A percentile compares a stretch with the other conserved stretches of the same genome.
phyloP scores from a whole-genome alignment of 1,140 invertebrate genomes.

The Drosophila pseudoananassae region DNA sequence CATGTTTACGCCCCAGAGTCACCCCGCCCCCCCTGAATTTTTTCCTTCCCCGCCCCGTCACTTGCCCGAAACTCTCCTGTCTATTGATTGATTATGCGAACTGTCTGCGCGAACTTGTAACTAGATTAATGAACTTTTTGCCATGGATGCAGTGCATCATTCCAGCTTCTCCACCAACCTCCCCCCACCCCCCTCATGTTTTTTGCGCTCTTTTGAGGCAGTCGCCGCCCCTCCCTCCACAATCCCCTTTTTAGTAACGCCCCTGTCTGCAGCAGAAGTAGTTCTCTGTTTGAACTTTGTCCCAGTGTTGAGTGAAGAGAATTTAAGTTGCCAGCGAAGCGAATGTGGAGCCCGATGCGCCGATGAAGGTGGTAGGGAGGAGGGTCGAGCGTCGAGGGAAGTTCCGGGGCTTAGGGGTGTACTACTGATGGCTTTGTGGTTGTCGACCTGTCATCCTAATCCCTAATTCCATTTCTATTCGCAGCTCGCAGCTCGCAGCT shows the following conservation, averaged over 20 bases:
- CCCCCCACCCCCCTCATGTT: background rate
- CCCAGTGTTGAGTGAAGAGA: slow-evolving; percentile 8
- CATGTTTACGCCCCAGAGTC: slow-evolving; percentile 34
- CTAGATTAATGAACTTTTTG: slow-evolving; percentile 83
- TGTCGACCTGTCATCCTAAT: slow-evolving; percentile 17
- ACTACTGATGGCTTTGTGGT: slow-evolving; percentile 28
- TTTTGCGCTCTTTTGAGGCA: background rate
- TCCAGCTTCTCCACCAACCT: background rate
- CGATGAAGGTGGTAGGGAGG: background rate
- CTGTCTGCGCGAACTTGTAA: slow-evolving; percentile 81
- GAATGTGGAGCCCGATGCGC: slow-evolving; percentile 9
- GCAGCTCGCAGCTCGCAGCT: background rate
- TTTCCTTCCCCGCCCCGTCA: background rate
- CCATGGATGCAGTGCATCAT: slow-evolving; percentile 56
- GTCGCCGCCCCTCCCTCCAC: background rate
- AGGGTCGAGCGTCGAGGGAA: background rate
- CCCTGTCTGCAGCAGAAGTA: background rate
- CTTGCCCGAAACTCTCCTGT: slow-evolving; percentile 8
- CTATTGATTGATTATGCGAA: slow-evolving; percentile 83
- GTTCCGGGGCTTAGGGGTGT: background rate
- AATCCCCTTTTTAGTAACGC: background rate
- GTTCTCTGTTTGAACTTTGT: slow-evolving; percentile 4
- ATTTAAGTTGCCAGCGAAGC: slow-evolving; percentile 16
- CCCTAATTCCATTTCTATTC: slow-evolving; percentile 11
- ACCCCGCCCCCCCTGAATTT: background rate